Percentiles rank a stretch among this genome's conserved stretches.
Conservation (phyloP, 2,113 vertebrate genomes). For the Scopus umbretta region DNA sequence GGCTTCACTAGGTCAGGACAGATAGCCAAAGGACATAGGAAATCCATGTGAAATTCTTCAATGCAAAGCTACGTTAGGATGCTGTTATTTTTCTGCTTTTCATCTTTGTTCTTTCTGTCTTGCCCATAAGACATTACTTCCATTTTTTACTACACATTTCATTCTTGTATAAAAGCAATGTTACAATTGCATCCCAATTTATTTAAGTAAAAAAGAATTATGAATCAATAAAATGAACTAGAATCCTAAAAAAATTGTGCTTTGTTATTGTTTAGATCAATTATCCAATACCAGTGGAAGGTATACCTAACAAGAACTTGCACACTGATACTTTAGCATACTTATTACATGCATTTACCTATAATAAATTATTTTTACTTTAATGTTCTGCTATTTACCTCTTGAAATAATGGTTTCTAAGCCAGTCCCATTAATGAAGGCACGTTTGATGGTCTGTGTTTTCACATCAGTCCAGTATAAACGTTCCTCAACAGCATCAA, state of each 20-base stretch:
- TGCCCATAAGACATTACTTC: background rate
- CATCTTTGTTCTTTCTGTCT: background rate
- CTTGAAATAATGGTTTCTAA: conserved; percentile 92
- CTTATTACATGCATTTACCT: background rate
- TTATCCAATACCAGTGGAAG: background rate
- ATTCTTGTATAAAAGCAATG: background rate
- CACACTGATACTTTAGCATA: background rate
- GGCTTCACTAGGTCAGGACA: background rate
- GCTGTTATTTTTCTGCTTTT: background rate
- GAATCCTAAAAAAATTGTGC: background rate
- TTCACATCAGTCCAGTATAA: conserved; percentile 98
- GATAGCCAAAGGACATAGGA: background rate
- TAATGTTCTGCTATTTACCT: conserved; percentile 71
- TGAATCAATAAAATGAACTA: background rate
- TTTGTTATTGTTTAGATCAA: background rate
- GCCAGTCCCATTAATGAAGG: conserved; percentile 95
- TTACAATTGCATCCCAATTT: background rate
- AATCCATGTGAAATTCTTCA: background rate
- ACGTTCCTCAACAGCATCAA: conserved; percentile 88
- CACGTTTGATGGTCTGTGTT: conserved; percentile 93
- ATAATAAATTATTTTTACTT: background rate
- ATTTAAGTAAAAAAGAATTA: background rate
- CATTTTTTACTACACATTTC: background rate
- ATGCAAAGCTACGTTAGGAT: background rate
- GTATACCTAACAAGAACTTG: background rate